These are phyloP conservation scores for Antheraea mylitta DNA, from an alignment of 1,140 invertebrate genomes.

Conservation along the genomic window DNA sequence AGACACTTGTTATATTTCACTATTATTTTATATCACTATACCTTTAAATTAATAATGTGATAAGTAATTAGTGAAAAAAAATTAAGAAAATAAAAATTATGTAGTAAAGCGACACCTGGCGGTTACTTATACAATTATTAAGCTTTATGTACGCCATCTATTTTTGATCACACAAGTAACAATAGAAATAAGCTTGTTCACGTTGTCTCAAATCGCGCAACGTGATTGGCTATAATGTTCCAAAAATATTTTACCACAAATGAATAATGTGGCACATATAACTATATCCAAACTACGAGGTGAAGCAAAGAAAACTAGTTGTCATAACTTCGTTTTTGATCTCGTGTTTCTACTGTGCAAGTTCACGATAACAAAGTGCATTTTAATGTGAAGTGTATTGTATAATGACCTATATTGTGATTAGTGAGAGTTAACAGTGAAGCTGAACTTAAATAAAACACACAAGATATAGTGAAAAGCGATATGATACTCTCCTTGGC, in stretches of 20 bases:
- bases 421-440: conserved; percentile 53
- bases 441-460: conserved; percentile 40
- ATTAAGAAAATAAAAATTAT: too few relatives aligned
- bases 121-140: too few relatives aligned
- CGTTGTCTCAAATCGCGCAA: background rate
- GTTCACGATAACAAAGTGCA: conserved; percentile 69
- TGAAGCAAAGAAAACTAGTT: conserved; percentile 10
- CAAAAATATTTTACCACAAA: background rate
- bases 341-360: conserved; percentile 59
- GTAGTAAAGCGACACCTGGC: too few relatives aligned
- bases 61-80: too few relatives aligned
- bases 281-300: background rate
- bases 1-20: too few relatives aligned
- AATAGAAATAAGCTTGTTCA: background rate
- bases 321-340: conserved; percentile 19
- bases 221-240: conserved; percentile 1
- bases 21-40: too few relatives aligned
- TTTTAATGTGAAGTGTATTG: conserved; percentile 67
- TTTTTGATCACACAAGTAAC: background rate
- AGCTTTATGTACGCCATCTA: too few relatives aligned
- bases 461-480: conserved; percentile 49
- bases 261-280: background rate
- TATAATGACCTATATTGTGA: conserved; percentile 72
- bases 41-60: too few relatives aligned
- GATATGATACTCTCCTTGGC: conserved; percentile 78